phyloP scores from a whole-genome alignment of 1,140 invertebrate species.

The Pseudachorutes palmiensis region DNA sequence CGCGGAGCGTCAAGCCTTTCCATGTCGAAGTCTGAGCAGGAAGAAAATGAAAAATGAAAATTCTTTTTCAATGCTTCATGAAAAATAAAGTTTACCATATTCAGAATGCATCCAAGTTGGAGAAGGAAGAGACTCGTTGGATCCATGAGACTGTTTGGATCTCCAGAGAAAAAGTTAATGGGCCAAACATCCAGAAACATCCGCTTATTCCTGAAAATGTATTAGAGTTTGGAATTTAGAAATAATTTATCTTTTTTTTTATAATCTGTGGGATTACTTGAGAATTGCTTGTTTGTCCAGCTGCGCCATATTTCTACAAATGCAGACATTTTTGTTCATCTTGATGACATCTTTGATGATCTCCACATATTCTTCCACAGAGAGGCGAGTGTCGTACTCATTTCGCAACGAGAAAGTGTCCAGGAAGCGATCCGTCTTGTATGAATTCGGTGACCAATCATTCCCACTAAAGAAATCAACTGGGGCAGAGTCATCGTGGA shows the following conservation, averaged over 20 bases:
- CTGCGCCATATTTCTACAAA: conserved; percentile 82
- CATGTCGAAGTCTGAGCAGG: conserved; percentile 28
- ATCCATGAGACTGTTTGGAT: conserved; percentile 65
- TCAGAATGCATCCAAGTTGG: conserved; percentile 91
- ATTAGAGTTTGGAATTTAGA: background rate
- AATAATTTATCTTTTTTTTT: no score
- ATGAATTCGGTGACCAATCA: conserved; percentile 26
- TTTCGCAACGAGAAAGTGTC: conserved; percentile 40
- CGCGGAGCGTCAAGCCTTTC: conserved; percentile 33
- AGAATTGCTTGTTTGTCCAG: conserved; percentile 65
- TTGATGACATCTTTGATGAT: conserved; percentile 78
- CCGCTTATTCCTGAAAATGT: conserved; percentile 26
- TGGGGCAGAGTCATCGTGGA: conserved; percentile 67
- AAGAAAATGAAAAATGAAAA: no score
- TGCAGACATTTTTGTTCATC: conserved; percentile 88
- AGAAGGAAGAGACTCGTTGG: conserved; percentile 88
- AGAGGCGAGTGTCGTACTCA: conserved; percentile 34
- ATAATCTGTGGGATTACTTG: conserved; percentile 47
- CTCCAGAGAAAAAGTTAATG: conserved; percentile 70
- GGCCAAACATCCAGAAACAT: conserved; percentile 96
- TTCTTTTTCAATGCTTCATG: background rate
- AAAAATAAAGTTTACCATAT: conserved; percentile 74
- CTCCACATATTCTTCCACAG: conserved; percentile 69
- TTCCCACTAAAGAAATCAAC: conserved; percentile 61
- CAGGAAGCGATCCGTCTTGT: conserved; percentile 31